Evolutionary conservation across 2,797 vertebrate species (phyloP), one percentile per base, ranked within the genome.

Genomic region (Rachycentron canadum): DNA sequence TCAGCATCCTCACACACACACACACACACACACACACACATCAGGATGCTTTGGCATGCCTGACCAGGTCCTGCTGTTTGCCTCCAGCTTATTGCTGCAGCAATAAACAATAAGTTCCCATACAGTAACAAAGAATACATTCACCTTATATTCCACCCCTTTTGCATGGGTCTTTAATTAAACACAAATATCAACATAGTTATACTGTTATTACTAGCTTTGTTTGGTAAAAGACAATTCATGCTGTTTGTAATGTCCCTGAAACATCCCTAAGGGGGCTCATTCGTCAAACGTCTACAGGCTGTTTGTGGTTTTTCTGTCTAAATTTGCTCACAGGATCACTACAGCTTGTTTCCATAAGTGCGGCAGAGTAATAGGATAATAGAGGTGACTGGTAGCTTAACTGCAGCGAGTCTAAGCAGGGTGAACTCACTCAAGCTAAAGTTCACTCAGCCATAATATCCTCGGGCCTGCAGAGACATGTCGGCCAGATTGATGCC

Each of bases 361-460:
- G 68, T 78, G 78, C 64, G 25, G 56, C 74, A 5, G 60, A 53
- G 76, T 85, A 85, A 88, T 80, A 63, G 78, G 88, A 86, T 88
- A 73, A 82, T 7, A 26, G 76, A 83, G 80, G 65, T 81, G 73
- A 86, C 81, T 63, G 70, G 71, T 49, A 40, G 78, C 69, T 86
- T 74, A 81, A 19, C 73, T 66, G 57, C 57, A 64, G 56, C 17
- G 60, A 52, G 66, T 68, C 53, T 58, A 62, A 79, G 49, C 71
- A 65, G 25, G 40, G 50, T 69, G 68, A 84, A 79, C 45, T 73
- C 76, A 78, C 50, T 49, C 56, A 49, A 65, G 81, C 57, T 79
- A 40, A 66, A 82, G 85, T 84, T 79, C 81, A 73, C 75, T 82
- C 52, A 72, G 69, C 63, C 47, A 23, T 64, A 53, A 66, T 62